Percentiles rank a stretch among this genome's conserved stretches.
Evolutionary conservation across 2,797 vertebrate species (phyloP).

Genomic region (Tympanoctomys barrerae): DNA sequence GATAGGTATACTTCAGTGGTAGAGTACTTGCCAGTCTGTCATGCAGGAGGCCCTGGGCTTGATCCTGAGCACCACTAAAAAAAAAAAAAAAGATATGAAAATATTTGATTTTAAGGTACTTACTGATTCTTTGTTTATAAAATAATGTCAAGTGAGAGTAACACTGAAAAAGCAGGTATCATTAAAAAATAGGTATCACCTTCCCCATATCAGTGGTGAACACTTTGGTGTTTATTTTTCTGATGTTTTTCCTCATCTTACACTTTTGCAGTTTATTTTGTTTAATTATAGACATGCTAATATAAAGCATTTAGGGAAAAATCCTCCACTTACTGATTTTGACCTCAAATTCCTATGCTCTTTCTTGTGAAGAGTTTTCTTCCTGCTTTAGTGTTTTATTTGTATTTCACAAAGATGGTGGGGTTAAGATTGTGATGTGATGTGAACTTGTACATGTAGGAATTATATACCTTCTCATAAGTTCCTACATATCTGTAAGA

Average conservation of each 20-base stretch:
- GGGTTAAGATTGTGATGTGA: neutral
- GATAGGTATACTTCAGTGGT: neutral
- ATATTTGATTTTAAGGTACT: conserved; percentile 71
- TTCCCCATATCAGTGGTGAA: neutral
- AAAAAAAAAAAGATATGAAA: neutral
- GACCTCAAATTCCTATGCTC: neutral
- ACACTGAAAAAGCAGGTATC: conserved; percentile 5
- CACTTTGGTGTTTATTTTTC: neutral
- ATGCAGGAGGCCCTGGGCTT: neutral
- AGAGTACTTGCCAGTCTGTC: neutral
- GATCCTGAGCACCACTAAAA: neutral
- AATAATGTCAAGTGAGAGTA: conserved; percentile 31
- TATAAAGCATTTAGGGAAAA: neutral
- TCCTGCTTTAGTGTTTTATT: conserved; percentile 11
- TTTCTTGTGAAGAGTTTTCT: conserved; percentile 20
- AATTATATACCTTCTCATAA: conserved; percentile 35
- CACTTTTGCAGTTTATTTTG: neutral
- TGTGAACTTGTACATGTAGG: conserved; percentile 4
- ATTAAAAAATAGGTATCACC: neutral
- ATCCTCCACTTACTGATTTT: neutral
- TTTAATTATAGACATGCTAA: conserved; percentile 33
- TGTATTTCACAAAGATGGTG: conserved; percentile 44
- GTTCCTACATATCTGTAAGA: neutral
- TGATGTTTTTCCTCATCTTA: neutral
- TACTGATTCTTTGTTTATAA: conserved; percentile 57